Evolutionary conservation across 1,140 invertebrate species (phyloP), one percentile per base, ranked within the genome.

Genomic region (Cryptotermes secundus): DNA sequence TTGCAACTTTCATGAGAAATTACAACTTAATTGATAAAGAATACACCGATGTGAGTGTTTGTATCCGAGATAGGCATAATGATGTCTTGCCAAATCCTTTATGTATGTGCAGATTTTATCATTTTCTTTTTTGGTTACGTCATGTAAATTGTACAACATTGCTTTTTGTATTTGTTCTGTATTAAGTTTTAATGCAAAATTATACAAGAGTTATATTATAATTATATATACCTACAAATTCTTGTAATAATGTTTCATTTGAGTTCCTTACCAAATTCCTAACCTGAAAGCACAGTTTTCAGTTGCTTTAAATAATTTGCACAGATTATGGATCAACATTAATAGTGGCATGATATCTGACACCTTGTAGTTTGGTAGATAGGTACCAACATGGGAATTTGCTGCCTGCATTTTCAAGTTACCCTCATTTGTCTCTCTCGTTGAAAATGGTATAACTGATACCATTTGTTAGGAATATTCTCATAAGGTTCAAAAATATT

Each of bases 131-230:
- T 31, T 53, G 38, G 31, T 82, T 4, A n/a, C 16, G 31, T 65
- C 53, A 59, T 82, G 81, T 82, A 82, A 85, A 82, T 79, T 85
- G 80, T 82, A 82, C 38, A 49, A 85, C 79, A 81, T 81, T 84
- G 42, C 38, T 38, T 84, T 84, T 84, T 80, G 36, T 80, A 49
- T 80, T 84, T 45, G 36, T 82, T 84, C 80, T 84, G 79, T 84
- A 84, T 84, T 84, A 84, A 53, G 80, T 82, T 84, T 81, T 84
- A 80, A 84, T 84, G 79, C 53, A 84, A 84, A 84, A 84, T 72
- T 84, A 84, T 81, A 84, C 53, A 81, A 84, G 81, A 80, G 45
- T 84, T 80, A 53, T 84, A 80, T 79, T 38, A 72, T 72, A 49
- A 84, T 84, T 45, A 38, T 84, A 42, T 84, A 72, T 80, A 49